Percentiles rank a stretch among this genome's conserved stretches.
Conservation (phyloP, 2,888 invertebrate species). For the Athalia circularis region DNA sequence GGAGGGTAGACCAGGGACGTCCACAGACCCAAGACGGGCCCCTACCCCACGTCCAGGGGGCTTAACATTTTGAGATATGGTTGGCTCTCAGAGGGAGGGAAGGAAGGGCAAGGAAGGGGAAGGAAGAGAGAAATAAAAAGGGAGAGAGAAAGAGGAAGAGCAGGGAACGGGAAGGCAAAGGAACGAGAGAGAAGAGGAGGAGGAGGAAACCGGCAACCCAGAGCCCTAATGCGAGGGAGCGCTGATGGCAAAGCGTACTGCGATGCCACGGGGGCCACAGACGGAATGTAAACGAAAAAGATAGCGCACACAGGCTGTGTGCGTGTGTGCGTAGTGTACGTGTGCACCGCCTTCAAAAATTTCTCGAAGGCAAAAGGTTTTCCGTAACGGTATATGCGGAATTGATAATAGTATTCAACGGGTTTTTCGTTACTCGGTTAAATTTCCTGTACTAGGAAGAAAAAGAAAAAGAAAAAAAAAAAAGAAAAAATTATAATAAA, state of each 20-base stretch:
- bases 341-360: background rate
- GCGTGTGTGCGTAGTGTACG: background rate
- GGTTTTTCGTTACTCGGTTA: slow-evolving; percentile 3
- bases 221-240: slow-evolving; percentile 46
- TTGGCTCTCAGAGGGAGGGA: slow-evolving; percentile 46
- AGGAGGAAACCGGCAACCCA: slow-evolving; percentile 56
- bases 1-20: slow-evolving; percentile 56
- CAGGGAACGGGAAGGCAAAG: slow-evolving; percentile 46
- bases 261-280: slow-evolving; percentile 21
- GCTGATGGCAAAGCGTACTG: slow-evolving; percentile 15
- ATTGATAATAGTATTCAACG: slow-evolving; percentile 35
- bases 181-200: slow-evolving; percentile 36
- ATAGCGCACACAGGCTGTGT: no score
- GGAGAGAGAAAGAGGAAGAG: slow-evolving; percentile 48
- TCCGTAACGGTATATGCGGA: slow-evolving; percentile 30
- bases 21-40: slow-evolving; percentile 46
- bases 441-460: background rate
- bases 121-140: slow-evolving; percentile 49
- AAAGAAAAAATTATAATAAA: no score
- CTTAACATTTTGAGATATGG: slow-evolving; percentile 54
- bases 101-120: slow-evolving; percentile 47
- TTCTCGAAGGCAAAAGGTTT: slow-evolving; percentile 5
- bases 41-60: slow-evolving; percentile 53
- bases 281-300: slow-evolving; percentile 34
- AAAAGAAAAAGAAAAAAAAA: no score